Base-by-base conservation (phyloP, 2,113 vertebrate genomes). In the Malurus alboscapulatus region DNA sequence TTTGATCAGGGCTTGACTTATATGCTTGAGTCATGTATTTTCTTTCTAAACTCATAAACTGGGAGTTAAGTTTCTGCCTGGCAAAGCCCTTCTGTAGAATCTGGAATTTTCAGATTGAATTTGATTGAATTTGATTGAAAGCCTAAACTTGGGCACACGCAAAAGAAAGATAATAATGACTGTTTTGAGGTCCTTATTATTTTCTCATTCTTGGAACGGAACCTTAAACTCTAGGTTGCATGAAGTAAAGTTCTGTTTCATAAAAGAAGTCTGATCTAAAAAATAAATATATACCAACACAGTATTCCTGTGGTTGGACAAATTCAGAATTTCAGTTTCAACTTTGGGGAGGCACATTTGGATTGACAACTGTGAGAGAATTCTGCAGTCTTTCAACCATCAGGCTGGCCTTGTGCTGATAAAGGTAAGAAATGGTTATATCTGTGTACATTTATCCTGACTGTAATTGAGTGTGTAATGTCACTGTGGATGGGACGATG, bases 361-460 rank as follows among this genome's bases (percentile, higher is more conserved):
- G 17, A 20, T 29, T 3, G 2, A 14, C 22, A 80, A 30, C 38
- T 38, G 17, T 45, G 45, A 62, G 16, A 62, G 58, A 80, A 62
- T 47, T 42, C 34, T 69, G 8, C 0, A 0, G 2, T 42, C 34
- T 73, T 83, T 79, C 20, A 73, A 44, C 47, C 0, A 2, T 26
- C 65, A 61, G 11, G 3, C 38, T 87, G 65, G 12, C 38, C 85
- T 57, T 71, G 27, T 58, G 6, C 26, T 71, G 44, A 47, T n/a
- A 59, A 71, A 67, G 54, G 14, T 32, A 65, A 86, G 26, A 15
- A 36, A 38, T 3, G 9, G 32, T 47, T 68, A 5, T 58, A 24
- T 47, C 22, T 67, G 8, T 10, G 1, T 57, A 25, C 17, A 5
- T 40, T 57, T 42, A 18, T 36, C 34, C n/a, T 58, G 40, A 12